phyloP scores from a whole-genome alignment of 35 echinoderm and acorn worm genomes.

The Ophiothrix spiculata region DNA sequence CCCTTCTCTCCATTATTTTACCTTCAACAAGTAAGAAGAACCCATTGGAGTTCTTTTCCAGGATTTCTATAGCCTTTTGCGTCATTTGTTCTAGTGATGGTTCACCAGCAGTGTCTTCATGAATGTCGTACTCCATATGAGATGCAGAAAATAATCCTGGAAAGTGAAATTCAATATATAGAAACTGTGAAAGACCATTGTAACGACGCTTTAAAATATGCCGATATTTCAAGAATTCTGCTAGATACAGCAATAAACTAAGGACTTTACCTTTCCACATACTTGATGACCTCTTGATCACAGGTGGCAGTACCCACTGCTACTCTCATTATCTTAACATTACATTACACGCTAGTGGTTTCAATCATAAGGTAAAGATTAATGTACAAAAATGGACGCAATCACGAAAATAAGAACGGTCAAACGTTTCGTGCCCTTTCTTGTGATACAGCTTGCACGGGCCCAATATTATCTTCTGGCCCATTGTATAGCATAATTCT shows the following conservation, averaged over 20 bases:
- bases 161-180: not conserved
- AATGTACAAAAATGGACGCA: no score
- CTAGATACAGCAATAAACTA: no score
- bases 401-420: no score
- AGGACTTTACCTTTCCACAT: no score
- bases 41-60: slow-evolving; percentile 49
- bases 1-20: slow-evolving; percentile 8
- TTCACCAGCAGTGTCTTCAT: slow-evolving; percentile 57
- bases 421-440: no score
- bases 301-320: no score
- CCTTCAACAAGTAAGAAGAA: slow-evolving; percentile 59
- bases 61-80: slow-evolving; percentile 61
- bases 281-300: no score
- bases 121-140: slow-evolving; percentile 57
- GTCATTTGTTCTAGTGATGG: slow-evolving; percentile 64
- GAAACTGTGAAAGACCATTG: not conserved
- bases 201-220: not conserved
- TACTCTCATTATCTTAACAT: no score
- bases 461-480: no score
- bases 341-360: no score
- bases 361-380: no score
- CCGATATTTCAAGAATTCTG: not conserved
- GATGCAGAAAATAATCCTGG: slow-evolving; percentile 51
- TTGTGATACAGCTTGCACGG: no score
- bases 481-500: not conserved